A percentile compares a stretch with the other conserved stretches of the same genome.
These are phyloP conservation scores for Drosophila borborema DNA, from an alignment of 2,888 invertebrate genomes.

Conservation along the genomic window DNA sequence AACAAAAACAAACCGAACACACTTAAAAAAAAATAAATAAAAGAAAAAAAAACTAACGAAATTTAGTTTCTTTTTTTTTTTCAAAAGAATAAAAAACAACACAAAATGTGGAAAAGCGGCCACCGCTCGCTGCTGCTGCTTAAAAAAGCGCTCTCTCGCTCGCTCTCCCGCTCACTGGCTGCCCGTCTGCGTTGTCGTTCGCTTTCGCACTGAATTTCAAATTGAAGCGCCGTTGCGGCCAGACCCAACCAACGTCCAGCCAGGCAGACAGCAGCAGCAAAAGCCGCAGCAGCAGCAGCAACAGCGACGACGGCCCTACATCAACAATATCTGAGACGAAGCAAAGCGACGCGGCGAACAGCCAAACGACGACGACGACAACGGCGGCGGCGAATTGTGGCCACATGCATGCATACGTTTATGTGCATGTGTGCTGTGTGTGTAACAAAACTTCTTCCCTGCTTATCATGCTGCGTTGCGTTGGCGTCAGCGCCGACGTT, in stretches of 20 bases:
- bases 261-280: constrained; percentile 21
- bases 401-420: constrained; percentile 32
- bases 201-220: constrained; percentile 70
- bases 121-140: constrained; percentile 30
- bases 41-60: neutral
- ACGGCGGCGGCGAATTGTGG: constrained; percentile 33
- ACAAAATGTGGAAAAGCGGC: constrained; percentile 44
- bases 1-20: constrained; percentile 33
- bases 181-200: constrained; percentile 64
- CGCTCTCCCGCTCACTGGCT: constrained; percentile 19
- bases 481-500: constrained; percentile 44
- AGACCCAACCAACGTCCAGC: constrained; percentile 59
- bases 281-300: constrained; percentile 11
- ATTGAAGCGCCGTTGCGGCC: constrained; percentile 60
- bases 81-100: constrained; percentile 21
- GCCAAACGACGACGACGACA: constrained; percentile 15
- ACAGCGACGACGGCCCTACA: constrained; percentile 45
- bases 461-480: constrained; percentile 55
- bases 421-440: constrained; percentile 10
- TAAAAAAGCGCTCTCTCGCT: constrained; percentile 31
- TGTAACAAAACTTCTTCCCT: constrained; percentile 49
- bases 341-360: constrained; percentile 28
- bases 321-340: constrained; percentile 55
- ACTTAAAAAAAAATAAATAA: constrained; percentile 14
- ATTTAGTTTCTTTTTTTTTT: neutral